phyloP scores from a whole-genome alignment of 2,113 vertebrate species.

The Ameiurus melas region DNA sequence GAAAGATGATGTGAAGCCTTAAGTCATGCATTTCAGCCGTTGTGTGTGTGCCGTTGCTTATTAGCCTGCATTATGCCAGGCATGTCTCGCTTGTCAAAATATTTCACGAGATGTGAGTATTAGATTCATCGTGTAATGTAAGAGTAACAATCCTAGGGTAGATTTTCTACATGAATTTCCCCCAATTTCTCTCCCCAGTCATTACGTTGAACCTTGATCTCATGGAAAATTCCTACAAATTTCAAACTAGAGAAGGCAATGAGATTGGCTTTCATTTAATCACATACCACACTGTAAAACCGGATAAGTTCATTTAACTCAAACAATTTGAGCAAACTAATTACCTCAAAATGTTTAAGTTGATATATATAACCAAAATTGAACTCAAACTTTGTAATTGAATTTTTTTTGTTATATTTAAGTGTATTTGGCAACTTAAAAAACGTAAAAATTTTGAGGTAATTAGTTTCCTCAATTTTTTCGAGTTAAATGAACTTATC shows the following conservation, averaged over 20 bases:
- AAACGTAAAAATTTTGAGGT: too few species aligned
- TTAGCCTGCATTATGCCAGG: not conserved
- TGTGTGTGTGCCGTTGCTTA: not conserved
- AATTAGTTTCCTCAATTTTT: too few species aligned
- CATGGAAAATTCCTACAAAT: not conserved
- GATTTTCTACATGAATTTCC: not conserved
- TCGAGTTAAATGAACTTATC: too few species aligned
- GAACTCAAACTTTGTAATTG: too few species aligned
- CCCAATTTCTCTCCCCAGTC: not conserved
- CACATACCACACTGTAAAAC: too few species aligned
- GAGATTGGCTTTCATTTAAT: not conserved
- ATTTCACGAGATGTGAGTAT: slow-evolving; percentile 16
- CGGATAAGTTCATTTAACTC: too few species aligned
- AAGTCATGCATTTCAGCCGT: slow-evolving; percentile 16
- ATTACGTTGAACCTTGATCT: not conserved
- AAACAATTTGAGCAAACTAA: too few species aligned
- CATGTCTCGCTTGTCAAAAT: slow-evolving; percentile 4
- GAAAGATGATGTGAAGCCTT: slow-evolving; percentile 26
- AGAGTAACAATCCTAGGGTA: not conserved
- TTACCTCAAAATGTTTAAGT: too few species aligned
- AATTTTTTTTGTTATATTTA: too few species aligned
- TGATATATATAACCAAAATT: too few species aligned
- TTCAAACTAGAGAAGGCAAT: not conserved
- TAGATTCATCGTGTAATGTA: slow-evolving; percentile 3
- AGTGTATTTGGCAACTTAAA: too few species aligned